Evolutionary conservation across 2,797 vertebrate species (phyloP).

Genomic region (Sebastolobus alascanus): DNA sequence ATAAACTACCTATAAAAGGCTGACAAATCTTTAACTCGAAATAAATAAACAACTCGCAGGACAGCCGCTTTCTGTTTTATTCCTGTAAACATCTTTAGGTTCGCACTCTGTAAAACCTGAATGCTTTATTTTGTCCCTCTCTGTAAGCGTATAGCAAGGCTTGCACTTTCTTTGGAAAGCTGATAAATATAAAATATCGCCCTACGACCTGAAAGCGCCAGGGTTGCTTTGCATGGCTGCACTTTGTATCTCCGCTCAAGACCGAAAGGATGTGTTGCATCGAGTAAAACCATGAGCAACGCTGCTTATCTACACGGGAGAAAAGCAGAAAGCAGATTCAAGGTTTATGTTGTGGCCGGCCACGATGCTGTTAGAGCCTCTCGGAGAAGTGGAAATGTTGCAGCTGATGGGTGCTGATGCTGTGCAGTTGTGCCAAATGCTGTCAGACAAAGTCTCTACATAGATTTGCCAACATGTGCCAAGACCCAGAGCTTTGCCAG

Average conservation of each 20-base stretch:
- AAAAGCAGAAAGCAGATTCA: slow-evolving; percentile 61
- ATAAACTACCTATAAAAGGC: slow-evolving; percentile 25
- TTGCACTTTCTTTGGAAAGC: slow-evolving; percentile 77
- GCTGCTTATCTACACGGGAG: slow-evolving; percentile 68
- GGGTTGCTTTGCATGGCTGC: slow-evolving; percentile 78
- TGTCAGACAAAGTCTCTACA: slow-evolving; percentile 60
- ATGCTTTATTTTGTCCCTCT: slow-evolving; percentile 54
- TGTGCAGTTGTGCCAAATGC: slow-evolving; percentile 61
- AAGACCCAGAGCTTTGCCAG: slow-evolving; percentile 66
- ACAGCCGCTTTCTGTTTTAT: slow-evolving; percentile 41
- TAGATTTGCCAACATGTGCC: slow-evolving; percentile 61
- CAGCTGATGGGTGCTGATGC: slow-evolving; percentile 41
- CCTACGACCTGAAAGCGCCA: slow-evolving; percentile 60
- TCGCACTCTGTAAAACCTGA: slow-evolving; percentile 36
- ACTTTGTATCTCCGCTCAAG: slow-evolving; percentile 72
- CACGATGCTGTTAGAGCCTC: slow-evolving; percentile 49
- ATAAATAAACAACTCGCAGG: slow-evolving; percentile 45
- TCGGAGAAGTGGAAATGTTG: slow-evolving; percentile 54
- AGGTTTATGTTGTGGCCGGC: slow-evolving; percentile 61
- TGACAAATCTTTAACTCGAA: slow-evolving; percentile 27
- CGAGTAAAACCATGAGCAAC: slow-evolving; percentile 64
- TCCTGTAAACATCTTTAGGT: slow-evolving; percentile 54
- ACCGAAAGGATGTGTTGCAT: slow-evolving; percentile 78
- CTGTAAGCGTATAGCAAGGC: slow-evolving; percentile 72
- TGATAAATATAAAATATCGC: slow-evolving; percentile 82